Evolutionary conservation across 2,888 invertebrate genomes (phyloP).

Genomic region (Leucophora obtusa): DNA sequence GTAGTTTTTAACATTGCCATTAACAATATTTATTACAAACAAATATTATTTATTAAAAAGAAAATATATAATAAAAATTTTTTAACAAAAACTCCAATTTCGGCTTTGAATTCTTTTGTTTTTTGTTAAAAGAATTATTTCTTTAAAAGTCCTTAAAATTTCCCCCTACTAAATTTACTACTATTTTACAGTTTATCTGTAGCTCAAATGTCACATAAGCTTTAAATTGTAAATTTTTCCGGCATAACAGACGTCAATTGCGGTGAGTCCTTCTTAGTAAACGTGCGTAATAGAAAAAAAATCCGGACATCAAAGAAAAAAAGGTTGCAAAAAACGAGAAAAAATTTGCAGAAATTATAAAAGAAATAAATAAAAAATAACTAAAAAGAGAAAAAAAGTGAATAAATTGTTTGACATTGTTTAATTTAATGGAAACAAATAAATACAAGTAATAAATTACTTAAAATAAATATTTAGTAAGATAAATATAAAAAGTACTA

Average conservation of each 20-base stretch:
- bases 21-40: not conserved
- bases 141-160: not conserved
- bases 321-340: conserved; percentile 27
- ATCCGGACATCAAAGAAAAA: conserved; percentile 29
- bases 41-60: not conserved
- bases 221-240: conserved; percentile 75
- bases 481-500: not conserved
- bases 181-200: conserved; percentile 6
- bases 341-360: conserved; percentile 8
- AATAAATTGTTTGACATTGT: no score
- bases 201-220: conserved; percentile 66
- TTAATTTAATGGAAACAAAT: no score
- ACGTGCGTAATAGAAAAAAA: conserved; percentile 48
- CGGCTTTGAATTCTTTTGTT: not conserved
- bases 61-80: not conserved
- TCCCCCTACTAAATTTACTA: conserved; percentile 12
- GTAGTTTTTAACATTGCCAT: not conserved
- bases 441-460: not conserved
- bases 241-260: conserved; percentile 75
- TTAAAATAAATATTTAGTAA: conserved; percentile 2
- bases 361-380: conserved; percentile 19
- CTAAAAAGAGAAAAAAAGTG: conserved; percentile 10
- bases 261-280: conserved; percentile 51
- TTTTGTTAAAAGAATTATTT: not conserved
- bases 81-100: not conserved